Evolutionary conservation across 2,113 vertebrate genomes (phyloP).

Genomic region (Crotalus helleri): DNA sequence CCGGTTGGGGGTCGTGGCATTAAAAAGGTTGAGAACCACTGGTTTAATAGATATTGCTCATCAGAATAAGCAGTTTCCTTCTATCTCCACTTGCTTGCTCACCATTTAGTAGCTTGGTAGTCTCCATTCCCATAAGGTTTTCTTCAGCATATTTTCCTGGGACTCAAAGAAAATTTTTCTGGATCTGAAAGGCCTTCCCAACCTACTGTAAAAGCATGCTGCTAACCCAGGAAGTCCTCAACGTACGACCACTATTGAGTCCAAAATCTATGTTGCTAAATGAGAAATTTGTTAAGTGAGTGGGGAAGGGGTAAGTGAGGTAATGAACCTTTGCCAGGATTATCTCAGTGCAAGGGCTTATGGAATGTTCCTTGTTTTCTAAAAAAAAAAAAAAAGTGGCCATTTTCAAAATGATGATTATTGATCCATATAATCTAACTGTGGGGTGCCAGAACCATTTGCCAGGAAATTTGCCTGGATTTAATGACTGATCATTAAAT

Average conservation of each 20-base stretch:
- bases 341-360: not conserved
- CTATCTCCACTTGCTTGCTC: not conserved
- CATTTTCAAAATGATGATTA: not conserved
- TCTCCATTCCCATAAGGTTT: too few species aligned
- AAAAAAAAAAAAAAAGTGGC: not conserved
- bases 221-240: too few species aligned
- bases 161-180: too few species aligned
- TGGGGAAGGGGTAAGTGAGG: not conserved
- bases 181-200: too few species aligned
- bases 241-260: too few species aligned
- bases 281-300: too few species aligned
- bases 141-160: too few species aligned
- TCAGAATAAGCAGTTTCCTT: not conserved
- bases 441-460: not conserved
- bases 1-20: too few species aligned
- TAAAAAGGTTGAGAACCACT: too few species aligned
- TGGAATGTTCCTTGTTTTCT: not conserved
- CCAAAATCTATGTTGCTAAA: too few species aligned
- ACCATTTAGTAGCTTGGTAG: too few species aligned
- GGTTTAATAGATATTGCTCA: not conserved
- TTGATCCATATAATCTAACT: not conserved
- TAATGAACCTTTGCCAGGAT: not conserved
- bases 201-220: too few species aligned
- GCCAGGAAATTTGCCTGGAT: not conserved
- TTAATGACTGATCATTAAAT: not conserved